These are phyloP conservation scores for Cremastinae sp. DNA, from an alignment of 2,888 invertebrate species.

Conservation along the genomic window DNA sequence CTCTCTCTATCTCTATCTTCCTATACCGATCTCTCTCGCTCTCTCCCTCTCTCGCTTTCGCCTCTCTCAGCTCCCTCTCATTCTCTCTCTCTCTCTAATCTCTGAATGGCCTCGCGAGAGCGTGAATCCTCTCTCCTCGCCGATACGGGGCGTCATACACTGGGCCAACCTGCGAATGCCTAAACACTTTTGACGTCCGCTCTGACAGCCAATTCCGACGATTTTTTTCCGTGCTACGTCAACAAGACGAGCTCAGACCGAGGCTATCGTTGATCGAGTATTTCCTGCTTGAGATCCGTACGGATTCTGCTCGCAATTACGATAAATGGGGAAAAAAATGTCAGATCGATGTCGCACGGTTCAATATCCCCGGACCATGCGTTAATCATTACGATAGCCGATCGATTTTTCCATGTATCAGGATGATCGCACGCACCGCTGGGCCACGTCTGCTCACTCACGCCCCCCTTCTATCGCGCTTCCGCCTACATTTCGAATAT, in stretches of 20 bases:
- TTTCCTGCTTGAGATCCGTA: neutral
- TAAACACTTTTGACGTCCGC: slow-evolving; percentile 66
- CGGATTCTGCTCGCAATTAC: slow-evolving; percentile 3
- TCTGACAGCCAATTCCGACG: slow-evolving; percentile 68
- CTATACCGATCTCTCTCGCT: no score
- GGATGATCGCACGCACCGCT: slow-evolving; percentile 57
- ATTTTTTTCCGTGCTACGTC: slow-evolving; percentile 9
- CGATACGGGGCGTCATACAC: slow-evolving; percentile 60
- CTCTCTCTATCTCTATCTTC: slow-evolving; percentile 27
- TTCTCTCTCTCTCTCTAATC: slow-evolving; percentile 44
- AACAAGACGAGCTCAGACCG: slow-evolving; percentile 19
- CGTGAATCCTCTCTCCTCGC: slow-evolving; percentile 46
- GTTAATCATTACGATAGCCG: slow-evolving; percentile 36
- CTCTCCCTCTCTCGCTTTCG: slow-evolving; percentile 42
- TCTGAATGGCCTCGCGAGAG: slow-evolving; percentile 49
- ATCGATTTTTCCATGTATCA: slow-evolving; percentile 54
- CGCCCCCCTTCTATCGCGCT: slow-evolving; percentile 63
- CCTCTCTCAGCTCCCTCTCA: no score
- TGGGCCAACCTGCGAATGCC: slow-evolving; percentile 55
- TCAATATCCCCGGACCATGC: slow-evolving; percentile 49
- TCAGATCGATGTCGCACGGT: slow-evolving; percentile 35
- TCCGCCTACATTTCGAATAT: slow-evolving; percentile 64
- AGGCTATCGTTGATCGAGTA: no score
- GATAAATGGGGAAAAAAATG: neutral
- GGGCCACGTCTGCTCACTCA: slow-evolving; percentile 63